phyloP scores from a whole-genome alignment of 2,888 invertebrate genomes.

The Icerya purchasi region DNA sequence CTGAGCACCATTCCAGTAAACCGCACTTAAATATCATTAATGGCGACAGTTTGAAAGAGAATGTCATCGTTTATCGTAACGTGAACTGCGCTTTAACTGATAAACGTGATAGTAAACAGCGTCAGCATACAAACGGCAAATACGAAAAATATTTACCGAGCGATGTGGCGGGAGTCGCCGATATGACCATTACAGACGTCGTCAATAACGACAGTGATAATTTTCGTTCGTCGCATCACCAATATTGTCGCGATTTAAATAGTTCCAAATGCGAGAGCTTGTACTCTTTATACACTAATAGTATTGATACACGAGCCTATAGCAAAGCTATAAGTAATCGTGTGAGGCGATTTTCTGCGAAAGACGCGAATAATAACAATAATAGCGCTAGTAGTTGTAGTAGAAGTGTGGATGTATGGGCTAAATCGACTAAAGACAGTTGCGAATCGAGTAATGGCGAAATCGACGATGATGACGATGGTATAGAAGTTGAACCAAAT shows the following conservation, averaged over 20 bases:
- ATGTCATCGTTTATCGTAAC: neutral
- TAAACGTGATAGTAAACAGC: neutral
- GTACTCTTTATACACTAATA: neutral
- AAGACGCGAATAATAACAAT: too few species aligned
- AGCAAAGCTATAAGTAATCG: too few species aligned
- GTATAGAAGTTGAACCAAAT: conserved; percentile 8
- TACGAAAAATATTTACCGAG: neutral
- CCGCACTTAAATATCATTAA: too few species aligned
- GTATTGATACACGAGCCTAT: too few species aligned
- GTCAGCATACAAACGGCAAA: neutral
- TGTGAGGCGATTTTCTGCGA: too few species aligned
- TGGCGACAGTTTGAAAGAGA: too few species aligned
- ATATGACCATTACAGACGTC: neutral
- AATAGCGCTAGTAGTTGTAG: too few species aligned
- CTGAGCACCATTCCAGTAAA: neutral
- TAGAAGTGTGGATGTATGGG: neutral
- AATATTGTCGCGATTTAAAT: neutral
- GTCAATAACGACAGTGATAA: neutral
- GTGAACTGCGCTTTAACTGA: neutral
- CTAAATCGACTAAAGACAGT: neutral
- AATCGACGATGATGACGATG: conserved; percentile 5
- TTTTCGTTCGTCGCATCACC: neutral
- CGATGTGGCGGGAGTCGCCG: neutral
- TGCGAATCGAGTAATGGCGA: neutral
- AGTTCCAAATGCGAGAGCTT: neutral